A percentile compares a stretch with the other conserved stretches of the same genome.
phyloP scores from a whole-genome alignment of 2,888 invertebrate species.

The Gastrophysa polygoni region DNA sequence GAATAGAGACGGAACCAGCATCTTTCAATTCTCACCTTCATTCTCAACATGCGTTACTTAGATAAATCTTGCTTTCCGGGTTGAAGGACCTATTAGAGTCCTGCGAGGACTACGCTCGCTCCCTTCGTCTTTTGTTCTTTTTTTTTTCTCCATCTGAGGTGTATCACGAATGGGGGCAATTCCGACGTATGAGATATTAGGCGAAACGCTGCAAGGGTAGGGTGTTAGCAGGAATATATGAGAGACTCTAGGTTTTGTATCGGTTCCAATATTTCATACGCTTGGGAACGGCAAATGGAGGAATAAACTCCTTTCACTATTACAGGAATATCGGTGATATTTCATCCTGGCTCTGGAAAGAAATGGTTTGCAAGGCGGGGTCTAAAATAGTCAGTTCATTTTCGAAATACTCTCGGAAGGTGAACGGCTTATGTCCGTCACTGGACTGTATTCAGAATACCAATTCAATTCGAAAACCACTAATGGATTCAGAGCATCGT shows the following conservation, averaged over 20 bases:
- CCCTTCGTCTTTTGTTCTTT: not conserved
- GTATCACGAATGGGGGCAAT: not conserved
- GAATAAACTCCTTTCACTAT: not conserved
- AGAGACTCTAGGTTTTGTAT: not conserved
- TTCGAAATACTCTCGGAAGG: too few species aligned
- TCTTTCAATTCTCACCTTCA: not conserved
- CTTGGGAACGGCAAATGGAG: not conserved
- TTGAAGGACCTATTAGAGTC: not conserved
- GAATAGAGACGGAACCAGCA: too few species aligned
- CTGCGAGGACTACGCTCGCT: not conserved
- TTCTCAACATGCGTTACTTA: constrained; percentile 7
- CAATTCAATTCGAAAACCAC: too few species aligned
- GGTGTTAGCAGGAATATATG: not conserved
- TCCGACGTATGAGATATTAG: not conserved
- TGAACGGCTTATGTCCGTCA: too few species aligned
- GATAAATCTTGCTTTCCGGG: constrained; percentile 13
- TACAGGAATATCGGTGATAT: too few species aligned
- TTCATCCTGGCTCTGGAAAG: too few species aligned
- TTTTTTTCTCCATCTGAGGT: not conserved
- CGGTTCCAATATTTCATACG: not conserved
- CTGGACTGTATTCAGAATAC: too few species aligned
- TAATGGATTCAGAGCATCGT: too few species aligned
- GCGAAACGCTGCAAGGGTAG: not conserved
- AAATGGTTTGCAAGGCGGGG: too few species aligned
- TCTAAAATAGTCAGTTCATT: too few species aligned